These are phyloP conservation scores for Dorcus parallelipipedus DNA, from an alignment of 2,888 invertebrate genomes.

Conservation along the genomic window DNA sequence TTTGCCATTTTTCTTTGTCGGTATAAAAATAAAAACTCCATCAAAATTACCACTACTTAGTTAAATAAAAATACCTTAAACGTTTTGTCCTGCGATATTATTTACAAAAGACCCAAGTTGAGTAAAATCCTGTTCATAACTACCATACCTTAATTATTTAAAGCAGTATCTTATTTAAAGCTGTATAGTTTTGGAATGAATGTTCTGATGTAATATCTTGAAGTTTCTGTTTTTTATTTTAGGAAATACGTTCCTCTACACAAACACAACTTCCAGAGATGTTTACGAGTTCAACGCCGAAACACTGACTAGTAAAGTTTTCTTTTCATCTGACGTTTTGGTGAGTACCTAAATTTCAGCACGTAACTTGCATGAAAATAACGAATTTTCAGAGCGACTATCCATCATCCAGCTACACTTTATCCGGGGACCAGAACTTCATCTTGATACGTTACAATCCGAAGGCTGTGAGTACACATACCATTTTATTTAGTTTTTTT, in stretches of 20 bases:
- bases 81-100: no score
- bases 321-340: slow-evolving; percentile 52
- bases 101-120: no score
- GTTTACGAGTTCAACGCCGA: slow-evolving; percentile 52
- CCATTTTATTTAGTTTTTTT: no score
- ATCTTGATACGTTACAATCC: slow-evolving; percentile 36
- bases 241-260: slow-evolving; percentile 58
- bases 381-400: slow-evolving; percentile 42
- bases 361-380: not conserved
- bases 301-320: slow-evolving; percentile 38
- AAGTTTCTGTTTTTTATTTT: slow-evolving; percentile 25
- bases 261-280: slow-evolving; percentile 30
- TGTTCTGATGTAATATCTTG: not conserved
- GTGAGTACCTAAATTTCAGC: slow-evolving; percentile 35
- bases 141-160: no score
- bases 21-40: no score
- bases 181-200: no score
- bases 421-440: slow-evolving; percentile 39
- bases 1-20: no score
- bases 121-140: no score
- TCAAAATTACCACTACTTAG: no score
- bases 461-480: slow-evolving; percentile 33
- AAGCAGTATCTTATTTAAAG: no score
- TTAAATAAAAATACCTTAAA: no score
- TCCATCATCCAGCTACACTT: slow-evolving; percentile 35